Base-by-base conservation (phyloP, 2,113 vertebrate genomes). In the Engystomops pustulosus region DNA sequence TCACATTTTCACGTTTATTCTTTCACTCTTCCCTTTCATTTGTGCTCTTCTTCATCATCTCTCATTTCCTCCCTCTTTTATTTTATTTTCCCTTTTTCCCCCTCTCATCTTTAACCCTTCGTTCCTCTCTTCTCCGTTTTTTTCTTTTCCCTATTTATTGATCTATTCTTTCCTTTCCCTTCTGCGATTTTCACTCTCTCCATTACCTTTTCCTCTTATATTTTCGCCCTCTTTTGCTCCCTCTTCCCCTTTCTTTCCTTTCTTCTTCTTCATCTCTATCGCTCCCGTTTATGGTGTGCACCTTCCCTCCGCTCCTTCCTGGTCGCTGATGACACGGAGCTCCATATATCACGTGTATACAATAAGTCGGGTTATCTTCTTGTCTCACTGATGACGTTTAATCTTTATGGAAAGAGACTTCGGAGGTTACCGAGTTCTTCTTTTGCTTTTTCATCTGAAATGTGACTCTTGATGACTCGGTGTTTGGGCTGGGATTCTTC, bases 401-500 rank as follows among this genome's bases (percentile, higher is more conserved):
- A 62, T 45, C 44, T 49, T 55, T 23, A 55, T 18, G 44, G 47
- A 70, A 69, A 15, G 79, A 65, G 58, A 51, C 44, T 45, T 83
- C 41, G 25, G 55, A 76, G 81, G 81, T 83, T 67, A 83, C 81
- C 55, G 38, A 70, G 81, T 83, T 76, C 71, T 44, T 49, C 38
- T n/a, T 75, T 36, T 67, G 62, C 62, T 27, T 12, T 83, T 84
- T 68, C 58, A 84, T 84, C 53, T 77, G 72, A 77, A 84, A 77
- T 84, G 60, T 76, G 72, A 84, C 58, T 84, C 62, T 76, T 36
- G n/a, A 38, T 68, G 67, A 86, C 81, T 62, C 47, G n/a, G 67
- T 91, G 20, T 89, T 92, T 91, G 86, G 38, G n/a, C 87, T 91
- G 87, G 86, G 71, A 34, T 80, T 49, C 85, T 44, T 91, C 86